Percentiles rank a stretch among this genome's conserved stretches.
Conservation (phyloP, 53 echinoderm and acorn worm genomes). For the Temnopleurus reevesii region DNA sequence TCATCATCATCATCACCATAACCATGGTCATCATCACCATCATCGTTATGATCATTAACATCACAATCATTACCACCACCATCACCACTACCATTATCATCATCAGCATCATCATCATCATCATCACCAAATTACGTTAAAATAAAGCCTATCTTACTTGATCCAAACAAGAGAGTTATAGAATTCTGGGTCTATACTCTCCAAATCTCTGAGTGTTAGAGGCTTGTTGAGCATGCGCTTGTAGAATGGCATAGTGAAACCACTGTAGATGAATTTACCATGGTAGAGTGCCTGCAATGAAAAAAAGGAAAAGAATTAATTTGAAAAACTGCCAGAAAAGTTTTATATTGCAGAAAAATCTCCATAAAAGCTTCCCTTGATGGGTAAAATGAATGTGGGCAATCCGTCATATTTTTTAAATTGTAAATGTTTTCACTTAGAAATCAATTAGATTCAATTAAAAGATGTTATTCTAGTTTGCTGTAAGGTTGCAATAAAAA, state of each 20-base stretch:
- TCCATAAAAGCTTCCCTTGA: neutral
- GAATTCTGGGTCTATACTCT: conserved; percentile 99
- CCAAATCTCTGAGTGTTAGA: conserved; percentile 89
- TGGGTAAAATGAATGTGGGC: too few species aligned
- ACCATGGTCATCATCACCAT: too few species aligned
- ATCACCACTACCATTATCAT: neutral
- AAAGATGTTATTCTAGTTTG: too few species aligned
- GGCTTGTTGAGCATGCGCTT: conserved; percentile 96
- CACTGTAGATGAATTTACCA: conserved; percentile 99
- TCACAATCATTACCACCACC: too few species aligned
- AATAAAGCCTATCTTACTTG: conserved; percentile 95
- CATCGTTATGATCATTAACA: too few species aligned
- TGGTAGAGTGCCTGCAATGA: conserved; percentile 91
- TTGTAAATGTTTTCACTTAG: too few species aligned
- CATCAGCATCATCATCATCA: neutral
- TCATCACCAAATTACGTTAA: conserved; percentile 39
- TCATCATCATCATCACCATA: too few species aligned
- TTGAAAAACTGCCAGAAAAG: too few species aligned
- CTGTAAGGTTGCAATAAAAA: too few species aligned
- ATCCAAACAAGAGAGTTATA: conserved; percentile 97
- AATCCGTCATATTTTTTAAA: too few species aligned
- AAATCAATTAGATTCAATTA: too few species aligned
- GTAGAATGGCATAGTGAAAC: conserved; percentile 99
- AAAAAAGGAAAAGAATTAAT: conserved; percentile 71
- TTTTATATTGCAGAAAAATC: too few species aligned